phyloP scores from a whole-genome alignment of 2,888 invertebrate genomes.

The Epinotia bilunana region DNA sequence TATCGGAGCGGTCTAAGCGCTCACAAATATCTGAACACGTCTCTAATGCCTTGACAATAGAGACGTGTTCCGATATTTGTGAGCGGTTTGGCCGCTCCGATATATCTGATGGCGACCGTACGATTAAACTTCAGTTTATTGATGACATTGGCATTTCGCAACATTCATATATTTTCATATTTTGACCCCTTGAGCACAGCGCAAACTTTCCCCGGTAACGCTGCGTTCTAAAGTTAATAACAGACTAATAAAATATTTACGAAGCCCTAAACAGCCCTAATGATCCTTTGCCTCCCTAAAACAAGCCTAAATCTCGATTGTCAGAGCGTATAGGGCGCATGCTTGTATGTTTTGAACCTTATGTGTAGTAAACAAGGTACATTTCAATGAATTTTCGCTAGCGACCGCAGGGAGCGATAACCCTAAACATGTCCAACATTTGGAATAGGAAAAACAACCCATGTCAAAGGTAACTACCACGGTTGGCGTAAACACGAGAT shows the following conservation, averaged over 20 bases:
- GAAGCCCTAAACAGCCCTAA: not conserved
- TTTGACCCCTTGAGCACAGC: no score
- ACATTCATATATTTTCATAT: no score
- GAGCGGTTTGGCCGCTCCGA: no score
- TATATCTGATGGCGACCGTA: no score
- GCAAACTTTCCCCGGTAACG: not conserved
- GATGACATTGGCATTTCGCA: no score
- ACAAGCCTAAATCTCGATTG: not conserved
- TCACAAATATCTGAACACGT: no score
- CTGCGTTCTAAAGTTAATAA: constrained; percentile 2
- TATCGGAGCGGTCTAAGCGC: no score
- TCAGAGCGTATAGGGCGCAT: not conserved
- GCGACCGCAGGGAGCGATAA: constrained; percentile 21
- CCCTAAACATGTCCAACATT: constrained; percentile 32
- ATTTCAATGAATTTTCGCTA: not conserved
- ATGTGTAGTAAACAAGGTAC: not conserved
- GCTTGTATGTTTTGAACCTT: not conserved
- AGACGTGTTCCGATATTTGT: no score
- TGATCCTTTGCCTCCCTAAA: constrained; percentile 10
- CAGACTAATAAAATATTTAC: not conserved
- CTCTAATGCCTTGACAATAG: no score
- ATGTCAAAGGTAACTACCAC: constrained; percentile 17
- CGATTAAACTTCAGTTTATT: no score
- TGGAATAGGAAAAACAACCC: constrained; percentile 27
- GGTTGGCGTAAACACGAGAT: not conserved